Evolutionary conservation across 2,113 vertebrate species (phyloP).

Genomic region (Strigops habroptila): DNA sequence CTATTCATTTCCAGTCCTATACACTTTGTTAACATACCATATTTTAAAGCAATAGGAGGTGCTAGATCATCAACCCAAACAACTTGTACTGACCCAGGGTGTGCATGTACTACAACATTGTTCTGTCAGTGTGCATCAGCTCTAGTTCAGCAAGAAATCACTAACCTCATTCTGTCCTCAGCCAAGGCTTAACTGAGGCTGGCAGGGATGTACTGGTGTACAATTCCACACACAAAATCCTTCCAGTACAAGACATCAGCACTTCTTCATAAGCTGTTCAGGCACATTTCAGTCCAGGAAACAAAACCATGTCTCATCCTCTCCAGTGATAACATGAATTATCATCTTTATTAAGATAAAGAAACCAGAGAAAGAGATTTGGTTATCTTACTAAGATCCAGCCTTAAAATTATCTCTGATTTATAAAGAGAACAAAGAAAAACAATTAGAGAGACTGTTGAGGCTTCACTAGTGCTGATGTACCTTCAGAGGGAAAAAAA

Average conservation of each 20-base stretch:
- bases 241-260: not conserved
- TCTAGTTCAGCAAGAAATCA: not conserved
- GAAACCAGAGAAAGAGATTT: not conserved
- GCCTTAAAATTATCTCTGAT: not conserved
- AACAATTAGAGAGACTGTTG: not conserved
- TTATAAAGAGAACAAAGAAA: not conserved
- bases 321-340: not conserved
- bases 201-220: not conserved
- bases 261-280: not conserved
- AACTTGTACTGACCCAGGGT: not conserved
- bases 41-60: not conserved
- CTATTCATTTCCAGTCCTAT: not conserved
- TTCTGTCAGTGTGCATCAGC: not conserved
- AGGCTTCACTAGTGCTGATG: not conserved
- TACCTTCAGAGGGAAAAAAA: not conserved
- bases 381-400: not conserved
- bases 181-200: not conserved
- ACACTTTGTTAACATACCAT: not conserved
- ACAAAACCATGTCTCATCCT: not conserved
- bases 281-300: not conserved
- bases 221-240: not conserved
- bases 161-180: not conserved
- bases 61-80: not conserved
- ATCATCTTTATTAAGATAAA: not conserved
- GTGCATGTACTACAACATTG: not conserved